Evolutionary conservation across 2,113 vertebrate species (phyloP).

Genomic region (Nibea coibor): DNA sequence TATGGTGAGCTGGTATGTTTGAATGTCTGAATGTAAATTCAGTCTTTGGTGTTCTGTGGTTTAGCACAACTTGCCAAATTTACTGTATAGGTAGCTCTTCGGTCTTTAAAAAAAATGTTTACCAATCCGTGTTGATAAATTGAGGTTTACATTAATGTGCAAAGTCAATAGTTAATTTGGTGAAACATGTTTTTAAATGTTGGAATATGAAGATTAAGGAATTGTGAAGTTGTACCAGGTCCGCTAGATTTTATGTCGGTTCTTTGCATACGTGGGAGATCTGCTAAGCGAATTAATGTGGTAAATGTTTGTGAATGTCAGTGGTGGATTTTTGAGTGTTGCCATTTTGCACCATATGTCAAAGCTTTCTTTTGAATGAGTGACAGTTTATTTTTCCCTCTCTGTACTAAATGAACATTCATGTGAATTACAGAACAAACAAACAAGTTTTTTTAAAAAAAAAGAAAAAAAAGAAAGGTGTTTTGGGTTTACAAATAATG

Average conservation of each 20-base stretch:
- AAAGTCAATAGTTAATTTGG: neutral
- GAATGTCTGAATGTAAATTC: slow-evolving; percentile 33
- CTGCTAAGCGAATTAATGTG: slow-evolving; percentile 23
- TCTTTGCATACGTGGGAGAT: slow-evolving; percentile 18
- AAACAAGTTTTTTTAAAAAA: neutral
- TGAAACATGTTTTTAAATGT: slow-evolving; percentile 42
- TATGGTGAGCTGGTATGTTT: slow-evolving; percentile 14
- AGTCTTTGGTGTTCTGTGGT: slow-evolving; percentile 31
- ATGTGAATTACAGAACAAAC: slow-evolving; percentile 14
- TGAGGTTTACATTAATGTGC: slow-evolving; percentile 26
- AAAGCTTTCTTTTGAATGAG: slow-evolving; percentile 29
- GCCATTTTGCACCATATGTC: slow-evolving; percentile 54
- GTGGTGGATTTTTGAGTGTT: slow-evolving; percentile 49
- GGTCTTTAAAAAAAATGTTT: neutral
- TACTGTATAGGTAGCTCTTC: neutral
- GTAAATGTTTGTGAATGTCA: slow-evolving; percentile 50
- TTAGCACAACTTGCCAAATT: slow-evolving; percentile 59
- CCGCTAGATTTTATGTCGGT: neutral
- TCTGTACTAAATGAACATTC: slow-evolving; percentile 12
- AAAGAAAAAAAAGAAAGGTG: neutral
- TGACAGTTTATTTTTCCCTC: neutral
- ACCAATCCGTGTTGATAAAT: neutral
- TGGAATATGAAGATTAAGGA: neutral
- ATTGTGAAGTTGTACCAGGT: slow-evolving; percentile 15
- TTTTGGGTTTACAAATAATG: slow-evolving; percentile 34